These are phyloP conservation scores for Herminia tarsipennalis DNA, from an alignment of 2,888 invertebrate genomes.

Conservation along the genomic window DNA sequence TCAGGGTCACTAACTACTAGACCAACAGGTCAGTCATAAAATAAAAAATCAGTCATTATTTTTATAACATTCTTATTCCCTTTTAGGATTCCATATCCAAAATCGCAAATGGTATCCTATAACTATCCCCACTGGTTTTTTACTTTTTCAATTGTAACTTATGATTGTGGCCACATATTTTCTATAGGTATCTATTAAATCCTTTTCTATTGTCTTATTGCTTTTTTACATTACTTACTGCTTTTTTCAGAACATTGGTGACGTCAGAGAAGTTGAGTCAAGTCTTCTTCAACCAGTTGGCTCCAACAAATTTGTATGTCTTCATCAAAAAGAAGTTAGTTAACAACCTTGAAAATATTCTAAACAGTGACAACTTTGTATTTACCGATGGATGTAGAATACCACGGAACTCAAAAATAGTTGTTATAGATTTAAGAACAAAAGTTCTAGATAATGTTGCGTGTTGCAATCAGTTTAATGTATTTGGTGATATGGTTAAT, in stretches of 20 bases:
- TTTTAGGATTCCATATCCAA: too few relatives aligned
- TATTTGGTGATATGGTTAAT: constrained; percentile 70
- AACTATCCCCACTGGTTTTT: too few relatives aligned
- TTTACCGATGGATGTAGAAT: constrained; percentile 67
- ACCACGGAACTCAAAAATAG: constrained; percentile 66
- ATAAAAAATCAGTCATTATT: too few relatives aligned
- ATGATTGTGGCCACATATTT: too few relatives aligned
- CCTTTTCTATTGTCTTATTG: background rate
- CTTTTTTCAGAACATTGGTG: constrained; percentile 74
- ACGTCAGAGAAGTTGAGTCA: constrained; percentile 75
- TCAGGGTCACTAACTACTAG: too few relatives aligned
- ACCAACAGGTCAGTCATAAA: too few relatives aligned
- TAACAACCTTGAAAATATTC: constrained; percentile 48
- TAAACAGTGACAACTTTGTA: constrained; percentile 68
- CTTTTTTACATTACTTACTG: too few relatives aligned
- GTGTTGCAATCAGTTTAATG: constrained; percentile 73
- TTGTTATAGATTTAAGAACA: constrained; percentile 69
- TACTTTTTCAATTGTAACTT: too few relatives aligned
- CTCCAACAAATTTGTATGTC: constrained; percentile 81
- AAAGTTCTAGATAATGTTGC: constrained; percentile 52
- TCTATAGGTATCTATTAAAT: background rate
- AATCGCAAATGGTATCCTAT: too few relatives aligned
- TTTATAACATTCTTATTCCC: too few relatives aligned
- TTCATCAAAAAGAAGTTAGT: constrained; percentile 70
- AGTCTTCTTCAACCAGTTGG: constrained; percentile 67